phyloP scores from a whole-genome alignment of 2,797 vertebrate genomes.

The Hyperoplus immaculatus region DNA sequence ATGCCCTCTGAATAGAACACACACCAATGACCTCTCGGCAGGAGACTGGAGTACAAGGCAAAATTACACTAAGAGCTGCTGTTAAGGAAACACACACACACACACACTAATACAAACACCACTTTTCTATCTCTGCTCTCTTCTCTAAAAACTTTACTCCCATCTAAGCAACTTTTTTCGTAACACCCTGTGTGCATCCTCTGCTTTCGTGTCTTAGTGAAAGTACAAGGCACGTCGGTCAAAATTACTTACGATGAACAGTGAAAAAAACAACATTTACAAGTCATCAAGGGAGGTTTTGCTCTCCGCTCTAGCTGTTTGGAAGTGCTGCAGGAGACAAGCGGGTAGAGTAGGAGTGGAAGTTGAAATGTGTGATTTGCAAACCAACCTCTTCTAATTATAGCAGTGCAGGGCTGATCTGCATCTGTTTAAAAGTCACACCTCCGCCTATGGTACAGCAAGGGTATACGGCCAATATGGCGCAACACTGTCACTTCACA shows the following conservation, averaged over 20 bases:
- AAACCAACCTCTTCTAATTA: slow-evolving; percentile 52
- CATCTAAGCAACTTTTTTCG: slow-evolving; percentile 1
- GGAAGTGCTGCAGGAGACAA: slow-evolving; percentile 10
- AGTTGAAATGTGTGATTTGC: slow-evolving; percentile 33
- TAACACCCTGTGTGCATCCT: not conserved
- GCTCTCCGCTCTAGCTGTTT: not conserved
- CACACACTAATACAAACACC: not conserved
- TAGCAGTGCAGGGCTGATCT: slow-evolving; percentile 48
- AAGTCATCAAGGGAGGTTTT: slow-evolving; percentile 17
- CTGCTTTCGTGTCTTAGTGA: not conserved
- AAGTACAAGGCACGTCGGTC: slow-evolving; percentile 4
- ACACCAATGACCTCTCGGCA: slow-evolving; percentile 75
- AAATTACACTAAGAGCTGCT: slow-evolving; percentile 55
- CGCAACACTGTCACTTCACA: slow-evolving; percentile 14
- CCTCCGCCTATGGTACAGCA: slow-evolving; percentile 28
- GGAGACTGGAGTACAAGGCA: slow-evolving; percentile 66
- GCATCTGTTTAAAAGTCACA: slow-evolving; percentile 61
- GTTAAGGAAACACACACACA: slow-evolving; percentile 32
- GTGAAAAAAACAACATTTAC: slow-evolving; percentile 19
- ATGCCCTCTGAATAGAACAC: slow-evolving; percentile 72
- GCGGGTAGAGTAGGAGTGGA: slow-evolving; percentile 13
- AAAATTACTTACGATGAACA: slow-evolving; percentile 6
- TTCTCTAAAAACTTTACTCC: slow-evolving; percentile 17
- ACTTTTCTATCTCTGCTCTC: slow-evolving; percentile 23
- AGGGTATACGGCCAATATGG: slow-evolving; percentile 21